Evolutionary conservation across 2,113 vertebrate genomes (phyloP).

Genomic region (Tachuris rubrigastra): DNA sequence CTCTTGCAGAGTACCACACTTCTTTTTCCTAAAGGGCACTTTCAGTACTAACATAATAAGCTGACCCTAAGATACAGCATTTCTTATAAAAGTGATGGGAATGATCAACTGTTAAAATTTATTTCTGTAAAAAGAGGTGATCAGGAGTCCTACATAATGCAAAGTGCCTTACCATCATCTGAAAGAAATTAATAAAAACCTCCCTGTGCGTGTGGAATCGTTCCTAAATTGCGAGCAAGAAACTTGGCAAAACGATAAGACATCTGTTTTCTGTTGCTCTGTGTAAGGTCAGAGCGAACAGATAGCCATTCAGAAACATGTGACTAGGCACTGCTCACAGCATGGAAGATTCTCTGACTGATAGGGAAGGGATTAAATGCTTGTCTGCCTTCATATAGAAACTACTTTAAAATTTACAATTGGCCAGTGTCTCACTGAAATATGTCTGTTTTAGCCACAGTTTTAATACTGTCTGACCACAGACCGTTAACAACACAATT

Average conservation of each 20-base stretch:
- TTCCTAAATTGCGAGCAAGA: constrained; percentile 73
- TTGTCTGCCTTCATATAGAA: constrained; percentile 56
- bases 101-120: constrained; percentile 29
- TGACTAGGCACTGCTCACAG: constrained; percentile 66
- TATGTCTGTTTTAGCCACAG: background rate
- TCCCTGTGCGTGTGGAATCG: constrained; percentile 75
- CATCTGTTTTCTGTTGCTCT: constrained; percentile 81
- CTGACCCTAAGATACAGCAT: constrained; percentile 52
- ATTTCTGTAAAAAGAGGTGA: constrained; percentile 51
- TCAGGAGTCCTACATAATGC: constrained; percentile 16
- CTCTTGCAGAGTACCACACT: background rate
- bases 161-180: constrained; percentile 70
- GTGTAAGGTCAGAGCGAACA: constrained; percentile 75
- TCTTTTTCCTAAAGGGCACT: background rate
- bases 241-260: constrained; percentile 77
- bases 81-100: constrained; percentile 25
- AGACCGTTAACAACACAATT: background rate
- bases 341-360: constrained; percentile 60
- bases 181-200: constrained; percentile 79
- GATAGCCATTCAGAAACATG: constrained; percentile 70
- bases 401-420: constrained; percentile 33
- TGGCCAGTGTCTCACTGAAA: constrained; percentile 22
- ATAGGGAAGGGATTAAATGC: constrained; percentile 54
- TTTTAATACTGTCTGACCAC: constrained; percentile 18
- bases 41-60: constrained; percentile 29